Conservation (phyloP, 2,113 vertebrate species). For the Platysternon megacephalum region DNA sequence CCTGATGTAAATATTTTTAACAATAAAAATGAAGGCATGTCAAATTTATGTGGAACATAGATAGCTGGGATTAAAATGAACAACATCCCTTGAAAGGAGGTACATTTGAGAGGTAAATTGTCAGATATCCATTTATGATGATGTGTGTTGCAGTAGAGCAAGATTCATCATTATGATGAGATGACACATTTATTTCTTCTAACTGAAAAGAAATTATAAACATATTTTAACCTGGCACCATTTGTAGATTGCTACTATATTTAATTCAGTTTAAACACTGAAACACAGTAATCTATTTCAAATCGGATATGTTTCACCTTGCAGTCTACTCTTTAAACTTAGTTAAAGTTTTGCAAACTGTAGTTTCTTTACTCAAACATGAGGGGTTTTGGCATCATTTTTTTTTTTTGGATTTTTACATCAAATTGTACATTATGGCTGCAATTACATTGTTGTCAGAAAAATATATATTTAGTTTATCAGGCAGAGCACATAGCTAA, state of each 20-base stretch:
- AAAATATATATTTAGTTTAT: constrained; percentile 18
- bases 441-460: constrained; percentile 15
- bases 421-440: constrained; percentile 8
- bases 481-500: neutral
- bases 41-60: neutral
- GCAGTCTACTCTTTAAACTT: neutral
- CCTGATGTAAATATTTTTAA: neutral
- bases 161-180: neutral
- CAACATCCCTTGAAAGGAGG: neutral
- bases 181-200: neutral
- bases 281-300: neutral
- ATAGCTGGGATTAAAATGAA: neutral
- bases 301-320: neutral
- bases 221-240: neutral
- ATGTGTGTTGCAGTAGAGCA: neutral
- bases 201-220: neutral
- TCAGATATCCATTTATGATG: neutral
- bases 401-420: no score
- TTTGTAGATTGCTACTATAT: neutral
- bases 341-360: neutral
- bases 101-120: neutral
- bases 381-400: neutral
- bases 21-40: neutral
- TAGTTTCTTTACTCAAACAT: constrained; percentile 36
- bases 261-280: neutral